These are phyloP conservation scores for Umimayanthus kanabou DNA, from an alignment of 92 coral and sea anemone genomes.

Conservation along the genomic window DNA sequence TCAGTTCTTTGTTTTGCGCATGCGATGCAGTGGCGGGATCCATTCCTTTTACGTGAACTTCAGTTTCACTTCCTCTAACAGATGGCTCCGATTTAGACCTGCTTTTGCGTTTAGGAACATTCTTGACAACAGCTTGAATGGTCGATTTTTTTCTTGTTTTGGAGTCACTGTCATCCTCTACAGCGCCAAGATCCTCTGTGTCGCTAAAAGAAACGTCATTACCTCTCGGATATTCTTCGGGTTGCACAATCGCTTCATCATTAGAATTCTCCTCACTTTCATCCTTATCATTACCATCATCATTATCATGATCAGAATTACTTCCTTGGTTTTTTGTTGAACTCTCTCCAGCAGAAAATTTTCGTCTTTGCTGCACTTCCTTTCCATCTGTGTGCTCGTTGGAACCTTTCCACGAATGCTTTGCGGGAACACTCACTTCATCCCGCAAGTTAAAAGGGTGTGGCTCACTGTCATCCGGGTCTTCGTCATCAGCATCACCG, in stretches of 20 bases:
- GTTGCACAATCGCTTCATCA: not conserved
- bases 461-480: conserved; percentile 40
- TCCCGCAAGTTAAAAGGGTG: conserved; percentile 49
- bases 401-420: not conserved
- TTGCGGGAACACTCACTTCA: conserved; percentile 35
- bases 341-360: not conserved
- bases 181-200: not conserved
- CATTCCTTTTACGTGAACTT: not conserved
- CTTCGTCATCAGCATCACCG: not conserved
- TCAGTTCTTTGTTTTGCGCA: not conserved
- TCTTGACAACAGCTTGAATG: not conserved
- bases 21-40: not conserved
- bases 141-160: conserved; percentile 9
- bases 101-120: not conserved
- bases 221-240: not conserved
- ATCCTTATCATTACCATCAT: not conserved
- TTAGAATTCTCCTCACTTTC: not conserved
- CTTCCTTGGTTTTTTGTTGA: not conserved
- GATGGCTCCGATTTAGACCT: not conserved
- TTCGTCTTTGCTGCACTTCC: not conserved
- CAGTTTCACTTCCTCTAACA: not conserved
- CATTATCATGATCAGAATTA: not conserved
- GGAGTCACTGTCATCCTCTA: not conserved
- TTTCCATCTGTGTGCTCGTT: conserved; percentile 1
- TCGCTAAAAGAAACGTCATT: conserved; percentile 22